Evolutionary conservation across 2,113 vertebrate species (phyloP), one percentile per base, ranked within the genome.

Genomic region (Urocitellus parryii): DNA sequence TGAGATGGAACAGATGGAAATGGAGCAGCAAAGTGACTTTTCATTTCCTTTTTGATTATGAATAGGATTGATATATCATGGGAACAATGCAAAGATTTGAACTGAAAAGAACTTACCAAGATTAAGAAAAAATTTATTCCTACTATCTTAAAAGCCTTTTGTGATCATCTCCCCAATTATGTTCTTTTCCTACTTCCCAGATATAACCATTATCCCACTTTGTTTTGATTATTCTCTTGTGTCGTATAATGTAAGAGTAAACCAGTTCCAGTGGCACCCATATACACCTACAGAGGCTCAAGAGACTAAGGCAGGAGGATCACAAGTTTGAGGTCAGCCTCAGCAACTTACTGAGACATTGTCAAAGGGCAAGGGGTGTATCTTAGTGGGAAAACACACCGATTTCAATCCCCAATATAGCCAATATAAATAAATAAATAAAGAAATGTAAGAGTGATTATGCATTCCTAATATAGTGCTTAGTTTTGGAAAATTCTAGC

Each of bases 101-200:
- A 29, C 13, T 94, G 68, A 88, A 67, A 73, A 39, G 24, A 84
- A 85, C n/a, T 80, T 73, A 53, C 11, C 17, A 70, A 92, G 63
- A 58, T 83, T 82, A 90, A 90, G 37, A 82, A 82, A 78, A 78
- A 58, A 95, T 93, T 56, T n/a, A 73, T 17, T 51, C 5, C 25
- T n/a, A 72, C 25, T 42, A 83, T 39, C 27, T 87, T 93, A 87
- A 93, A 73, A 79, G 58, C 14, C 29, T 70, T 76, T 76, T 63
- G 14, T n/a, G 58, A 70, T 90, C 8, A 14, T 25, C 13, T 48
- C 20, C 37, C 11, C 51, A 84, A 18, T 85, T 17, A 29, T 27
- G 79, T 77, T 53, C n/a, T 83, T 84, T 51, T 18, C 61, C 18
- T 91, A n/a, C 7, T 4, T 76, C n/a, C 18, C 14, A 42, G 67